Percentiles rank a stretch among this genome's conserved stretches.
Evolutionary conservation across 2,113 vertebrate species (phyloP).

Genomic region (Caretta caretta): DNA sequence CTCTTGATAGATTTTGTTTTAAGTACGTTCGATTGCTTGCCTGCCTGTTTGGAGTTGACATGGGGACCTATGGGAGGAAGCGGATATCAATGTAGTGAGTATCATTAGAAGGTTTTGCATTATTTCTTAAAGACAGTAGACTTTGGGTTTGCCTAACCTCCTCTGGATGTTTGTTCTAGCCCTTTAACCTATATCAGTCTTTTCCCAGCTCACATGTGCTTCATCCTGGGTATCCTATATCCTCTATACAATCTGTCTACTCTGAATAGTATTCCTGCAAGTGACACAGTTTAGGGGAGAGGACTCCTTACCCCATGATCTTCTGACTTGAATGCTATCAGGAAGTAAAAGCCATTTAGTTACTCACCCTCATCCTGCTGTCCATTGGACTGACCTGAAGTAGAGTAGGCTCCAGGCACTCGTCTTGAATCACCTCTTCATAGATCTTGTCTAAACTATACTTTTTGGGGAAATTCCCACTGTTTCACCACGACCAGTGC

Average conservation of each 20-base stretch:
- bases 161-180: background rate
- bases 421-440: background rate
- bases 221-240: background rate
- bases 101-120: background rate
- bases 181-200: background rate
- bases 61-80: background rate
- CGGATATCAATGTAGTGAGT: background rate
- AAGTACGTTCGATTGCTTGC: background rate
- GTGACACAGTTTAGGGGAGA: background rate
- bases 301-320: background rate
- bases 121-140: background rate
- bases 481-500: fast-evolving
- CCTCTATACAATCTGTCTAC: background rate
- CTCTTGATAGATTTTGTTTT: background rate
- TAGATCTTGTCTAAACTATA: background rate
- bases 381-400: background rate
- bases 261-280: background rate
- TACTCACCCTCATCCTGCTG: background rate
- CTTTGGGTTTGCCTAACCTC: background rate
- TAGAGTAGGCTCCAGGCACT: background rate
- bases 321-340: background rate
- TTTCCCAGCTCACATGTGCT: background rate
- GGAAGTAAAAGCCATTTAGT: background rate
- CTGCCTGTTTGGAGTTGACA: background rate
- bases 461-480: background rate